These are phyloP conservation scores for Lytechinus pictus DNA, from an alignment of 35 echinoderm and acorn worm species.

Conservation along the genomic window DNA sequence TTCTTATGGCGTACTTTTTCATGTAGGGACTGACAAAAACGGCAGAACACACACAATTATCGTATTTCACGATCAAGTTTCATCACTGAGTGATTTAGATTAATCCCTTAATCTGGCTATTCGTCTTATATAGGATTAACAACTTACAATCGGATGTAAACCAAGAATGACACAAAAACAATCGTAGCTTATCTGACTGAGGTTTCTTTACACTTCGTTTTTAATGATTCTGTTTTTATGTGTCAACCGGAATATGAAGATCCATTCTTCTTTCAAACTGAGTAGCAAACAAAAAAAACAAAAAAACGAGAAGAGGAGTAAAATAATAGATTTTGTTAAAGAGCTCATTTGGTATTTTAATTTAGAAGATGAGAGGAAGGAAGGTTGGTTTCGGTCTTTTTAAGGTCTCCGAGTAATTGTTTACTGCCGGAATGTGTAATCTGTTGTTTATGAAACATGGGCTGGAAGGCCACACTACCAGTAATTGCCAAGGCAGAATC, in stretches of 20 bases:
- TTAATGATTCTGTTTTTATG: background rate
- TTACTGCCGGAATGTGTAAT: constrained; percentile 39
- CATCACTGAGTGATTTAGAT: constrained; percentile 45
- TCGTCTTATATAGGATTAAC: constrained; percentile 53
- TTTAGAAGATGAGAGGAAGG: constrained; percentile 49
- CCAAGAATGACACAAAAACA: constrained; percentile 42
- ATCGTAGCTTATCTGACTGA: constrained; percentile 3
- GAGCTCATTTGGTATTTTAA: constrained; percentile 31
- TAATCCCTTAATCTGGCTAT: constrained; percentile 51
- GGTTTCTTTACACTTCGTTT: background rate
- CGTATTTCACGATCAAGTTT: constrained; percentile 32
- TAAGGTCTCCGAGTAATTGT: constrained; percentile 44
- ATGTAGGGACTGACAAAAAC: background rate
- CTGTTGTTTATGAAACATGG: constrained; percentile 23
- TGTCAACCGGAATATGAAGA: background rate
- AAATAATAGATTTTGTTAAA: background rate
- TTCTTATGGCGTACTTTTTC: background rate
- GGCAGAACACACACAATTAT: background rate
- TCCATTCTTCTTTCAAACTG: constrained; percentile 3
- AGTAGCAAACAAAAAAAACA: background rate
- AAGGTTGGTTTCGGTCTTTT: constrained; percentile 26
- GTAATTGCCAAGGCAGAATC: constrained; percentile 36
- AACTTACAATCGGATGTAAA: constrained; percentile 56
- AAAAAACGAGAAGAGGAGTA: background rate
- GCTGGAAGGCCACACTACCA: constrained; percentile 33